Evolutionary conservation across 1,140 invertebrate species (phyloP).

Genomic region (Scaptodrosophila lebanonensis): DNA sequence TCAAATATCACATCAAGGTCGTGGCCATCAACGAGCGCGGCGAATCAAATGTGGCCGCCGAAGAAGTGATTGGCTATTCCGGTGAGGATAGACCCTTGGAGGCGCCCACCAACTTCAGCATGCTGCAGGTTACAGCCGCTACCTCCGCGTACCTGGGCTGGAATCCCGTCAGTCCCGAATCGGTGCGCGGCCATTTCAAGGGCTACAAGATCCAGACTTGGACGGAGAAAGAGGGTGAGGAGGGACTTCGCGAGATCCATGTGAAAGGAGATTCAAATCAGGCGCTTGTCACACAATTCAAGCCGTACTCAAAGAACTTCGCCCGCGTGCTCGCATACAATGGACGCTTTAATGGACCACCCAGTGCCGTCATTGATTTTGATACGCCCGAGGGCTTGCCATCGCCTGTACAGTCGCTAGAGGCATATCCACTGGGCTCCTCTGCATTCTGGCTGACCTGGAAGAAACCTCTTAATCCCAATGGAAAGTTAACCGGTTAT

Average conservation of each 20-base stretch:
- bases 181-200: conserved; percentile 92
- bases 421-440: conserved; percentile 91
- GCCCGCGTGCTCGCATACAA: conserved; percentile 94
- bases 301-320: conserved; percentile 93
- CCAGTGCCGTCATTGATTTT: conserved; percentile 90
- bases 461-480: conserved; percentile 94
- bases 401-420: conserved; percentile 88
- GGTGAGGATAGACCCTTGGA: conserved; percentile 93
- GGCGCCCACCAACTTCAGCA: conserved; percentile 90
- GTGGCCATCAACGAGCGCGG: conserved; percentile 94
- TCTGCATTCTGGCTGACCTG: conserved; percentile 92
- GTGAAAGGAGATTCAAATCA: conserved; percentile 85
- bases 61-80: conserved; percentile 92
- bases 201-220: conserved; percentile 98
- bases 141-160: conserved; percentile 90
- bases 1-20: conserved; percentile 94
- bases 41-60: conserved; percentile 88
- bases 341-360: conserved; percentile 92
- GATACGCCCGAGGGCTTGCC: conserved; percentile 95
- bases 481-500: conserved; percentile 95
- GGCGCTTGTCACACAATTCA: conserved; percentile 87
- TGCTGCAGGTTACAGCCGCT: conserved; percentile 84
- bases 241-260: conserved; percentile 86
- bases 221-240: conserved; percentile 89
- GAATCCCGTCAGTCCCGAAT: conserved; percentile 86